Conservation (phyloP, 2,113 vertebrate species). For the Oryzias celebensis region DNA sequence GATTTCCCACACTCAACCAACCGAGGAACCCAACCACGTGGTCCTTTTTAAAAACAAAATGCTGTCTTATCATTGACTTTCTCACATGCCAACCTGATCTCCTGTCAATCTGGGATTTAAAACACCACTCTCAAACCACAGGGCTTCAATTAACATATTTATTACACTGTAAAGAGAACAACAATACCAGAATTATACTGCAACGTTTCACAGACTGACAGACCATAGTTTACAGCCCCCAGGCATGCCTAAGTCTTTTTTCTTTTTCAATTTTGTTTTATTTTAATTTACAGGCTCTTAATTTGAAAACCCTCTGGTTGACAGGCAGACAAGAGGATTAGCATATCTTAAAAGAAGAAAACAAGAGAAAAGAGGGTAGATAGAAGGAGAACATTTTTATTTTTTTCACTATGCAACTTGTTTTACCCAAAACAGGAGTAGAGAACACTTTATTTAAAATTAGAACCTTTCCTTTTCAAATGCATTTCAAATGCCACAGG, state of each 20-base stretch:
- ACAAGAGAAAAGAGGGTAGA: too few species aligned
- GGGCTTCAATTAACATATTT: slow-evolving; percentile 91
- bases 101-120: background rate
- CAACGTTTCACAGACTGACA: slow-evolving; percentile 99
- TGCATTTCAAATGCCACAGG: slow-evolving; percentile 92
- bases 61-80: too few species aligned
- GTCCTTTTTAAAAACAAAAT: too few species aligned
- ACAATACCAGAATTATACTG: slow-evolving; percentile 99
- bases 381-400: too few species aligned
- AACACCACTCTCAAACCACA: slow-evolving; percentile 60
- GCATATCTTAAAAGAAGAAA: slow-evolving; percentile 85
- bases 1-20: too few species aligned
- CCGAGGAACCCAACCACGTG: too few species aligned
- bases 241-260: slow-evolving; percentile 92
- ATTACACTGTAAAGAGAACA: slow-evolving; percentile 99
- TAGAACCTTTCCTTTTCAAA: slow-evolving; percentile 73
- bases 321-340: slow-evolving; percentile 83
- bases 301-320: slow-evolving; percentile 70
- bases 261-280: slow-evolving; percentile 83
- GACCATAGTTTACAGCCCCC: slow-evolving; percentile 99
- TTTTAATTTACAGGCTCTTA: slow-evolving; percentile 50
- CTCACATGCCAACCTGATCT: background rate
- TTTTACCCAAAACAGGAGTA: slow-evolving; percentile 83
- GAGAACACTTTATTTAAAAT: slow-evolving; percentile 75
- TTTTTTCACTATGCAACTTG: slow-evolving; percentile 86